phyloP scores from a whole-genome alignment of 2,113 vertebrate genomes.

The Microcebus jonahi region DNA sequence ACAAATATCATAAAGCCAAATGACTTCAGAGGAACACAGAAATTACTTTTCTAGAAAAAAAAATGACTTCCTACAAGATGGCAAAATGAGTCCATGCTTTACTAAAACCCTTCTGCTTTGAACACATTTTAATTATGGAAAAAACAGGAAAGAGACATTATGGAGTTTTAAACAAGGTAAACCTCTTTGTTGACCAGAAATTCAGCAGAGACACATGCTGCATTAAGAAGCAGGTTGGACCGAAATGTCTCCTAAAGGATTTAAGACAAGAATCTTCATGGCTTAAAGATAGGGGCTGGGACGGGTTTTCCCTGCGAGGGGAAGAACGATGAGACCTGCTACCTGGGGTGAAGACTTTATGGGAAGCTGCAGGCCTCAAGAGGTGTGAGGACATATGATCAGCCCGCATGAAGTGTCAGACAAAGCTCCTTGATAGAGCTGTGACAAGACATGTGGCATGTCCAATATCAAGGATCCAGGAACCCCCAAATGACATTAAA shows the following conservation, averaged over 20 bases:
- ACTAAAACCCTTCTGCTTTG: background rate
- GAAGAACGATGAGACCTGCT: background rate
- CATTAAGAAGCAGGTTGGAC: background rate
- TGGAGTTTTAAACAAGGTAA: background rate
- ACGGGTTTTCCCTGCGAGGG: background rate
- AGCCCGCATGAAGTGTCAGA: background rate
- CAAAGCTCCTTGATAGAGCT: background rate
- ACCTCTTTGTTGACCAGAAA: background rate
- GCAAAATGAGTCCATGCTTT: background rate
- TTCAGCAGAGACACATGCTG: background rate
- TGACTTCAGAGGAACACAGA: background rate
- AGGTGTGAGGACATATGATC: background rate
- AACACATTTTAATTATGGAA: background rate
- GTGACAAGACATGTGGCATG: background rate
- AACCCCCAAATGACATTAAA: background rate
- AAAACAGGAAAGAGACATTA: background rate
- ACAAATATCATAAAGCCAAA: slow-evolving; percentile 37
- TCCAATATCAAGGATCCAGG: background rate
- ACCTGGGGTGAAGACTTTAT: no score
- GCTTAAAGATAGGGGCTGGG: background rate
- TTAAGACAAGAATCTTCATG: background rate
- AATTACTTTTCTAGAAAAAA: slow-evolving; percentile 47
- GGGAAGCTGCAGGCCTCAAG: background rate
- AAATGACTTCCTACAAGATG: background rate
- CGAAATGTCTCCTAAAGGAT: background rate